A percentile compares a stretch with the other conserved stretches of the same genome.
Conservation (phyloP, 2,797 vertebrate genomes). For the Argyrosomus regius region DNA sequence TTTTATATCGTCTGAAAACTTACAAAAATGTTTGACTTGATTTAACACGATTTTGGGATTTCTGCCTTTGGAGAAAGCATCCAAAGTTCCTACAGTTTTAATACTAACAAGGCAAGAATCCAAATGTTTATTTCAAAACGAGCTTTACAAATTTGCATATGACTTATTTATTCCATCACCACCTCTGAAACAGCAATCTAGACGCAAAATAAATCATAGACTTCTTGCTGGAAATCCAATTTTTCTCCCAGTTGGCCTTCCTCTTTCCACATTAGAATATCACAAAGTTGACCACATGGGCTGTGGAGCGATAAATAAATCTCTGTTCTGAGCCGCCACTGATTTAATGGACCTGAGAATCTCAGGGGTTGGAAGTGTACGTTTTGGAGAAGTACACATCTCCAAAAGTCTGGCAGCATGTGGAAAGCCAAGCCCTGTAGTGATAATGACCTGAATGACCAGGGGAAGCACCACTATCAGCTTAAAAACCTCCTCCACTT, state of each 20-base stretch:
- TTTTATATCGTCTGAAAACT: constrained; percentile 2
- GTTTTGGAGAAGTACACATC: constrained; percentile 1
- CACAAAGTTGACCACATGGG: constrained; percentile 65
- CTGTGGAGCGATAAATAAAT: constrained; percentile 39
- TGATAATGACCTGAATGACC: constrained; percentile 56
- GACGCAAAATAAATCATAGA: constrained; percentile 43
- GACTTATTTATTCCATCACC: constrained; percentile 52
- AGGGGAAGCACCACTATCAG: constrained; percentile 35
- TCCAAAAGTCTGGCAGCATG: neutral
- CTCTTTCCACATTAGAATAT: constrained; percentile 64
- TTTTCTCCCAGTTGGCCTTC: constrained; percentile 58
- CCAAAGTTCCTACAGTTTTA: constrained; percentile 7
- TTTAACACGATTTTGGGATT: neutral
- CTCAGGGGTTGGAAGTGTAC: constrained; percentile 29
- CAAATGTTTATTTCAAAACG: constrained; percentile 43
- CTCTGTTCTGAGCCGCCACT: constrained; percentile 33
- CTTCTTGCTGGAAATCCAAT: constrained; percentile 63
- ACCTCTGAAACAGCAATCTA: constrained; percentile 45
- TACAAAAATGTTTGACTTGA: neutral
- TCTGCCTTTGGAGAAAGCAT: neutral
- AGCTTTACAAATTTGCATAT: constrained; percentile 37
- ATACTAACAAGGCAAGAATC: constrained; percentile 20
- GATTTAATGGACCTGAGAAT: constrained; percentile 55
- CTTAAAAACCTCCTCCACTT: constrained; percentile 48
- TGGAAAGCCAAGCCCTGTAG: constrained; percentile 31